A percentile compares a stretch with the other conserved stretches of the same genome.
These are phyloP conservation scores for Exaiptasia diaphana DNA, from an alignment of 64 coral and sea anemone genomes.

Conservation along the genomic window DNA sequence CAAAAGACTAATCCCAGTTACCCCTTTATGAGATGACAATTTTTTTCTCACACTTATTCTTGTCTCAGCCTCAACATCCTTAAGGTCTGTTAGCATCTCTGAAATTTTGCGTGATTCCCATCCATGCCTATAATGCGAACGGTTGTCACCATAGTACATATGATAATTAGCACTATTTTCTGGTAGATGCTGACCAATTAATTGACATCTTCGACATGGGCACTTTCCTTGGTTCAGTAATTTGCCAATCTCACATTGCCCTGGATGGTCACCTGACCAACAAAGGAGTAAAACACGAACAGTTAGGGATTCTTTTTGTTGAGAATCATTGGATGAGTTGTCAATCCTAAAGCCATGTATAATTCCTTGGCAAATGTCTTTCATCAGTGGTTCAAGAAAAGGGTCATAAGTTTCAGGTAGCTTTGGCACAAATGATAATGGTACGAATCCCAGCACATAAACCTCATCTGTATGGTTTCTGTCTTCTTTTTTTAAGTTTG, in stretches of 20 bases:
- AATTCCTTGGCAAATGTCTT: neutral
- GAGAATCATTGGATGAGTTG: no score
- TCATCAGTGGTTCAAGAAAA: conserved; percentile 51
- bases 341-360: conserved; percentile 18
- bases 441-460: conserved; percentile 45
- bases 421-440: conserved; percentile 24
- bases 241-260: conserved; percentile 59
- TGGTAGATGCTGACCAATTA: conserved; percentile 51
- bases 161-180: neutral
- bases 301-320: neutral
- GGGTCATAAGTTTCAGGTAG: conserved; percentile 57
- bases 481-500: conserved; percentile 49
- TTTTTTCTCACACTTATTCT: conserved; percentile 49
- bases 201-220: conserved; percentile 40
- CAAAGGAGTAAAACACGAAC: conserved; percentile 53
- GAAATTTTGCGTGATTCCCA: conserved; percentile 21
- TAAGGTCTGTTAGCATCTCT: conserved; percentile 19
- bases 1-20: conserved; percentile 41
- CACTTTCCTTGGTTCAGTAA: conserved; percentile 66
- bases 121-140: neutral
- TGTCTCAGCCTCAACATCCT: conserved; percentile 48
- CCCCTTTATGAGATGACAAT: conserved; percentile 26
- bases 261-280: conserved; percentile 67
- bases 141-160: conserved; percentile 41
- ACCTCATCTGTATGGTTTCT: conserved; percentile 35